Conservation (phyloP, 1,140 invertebrate species). For the Bombus sibiricus region DNA sequence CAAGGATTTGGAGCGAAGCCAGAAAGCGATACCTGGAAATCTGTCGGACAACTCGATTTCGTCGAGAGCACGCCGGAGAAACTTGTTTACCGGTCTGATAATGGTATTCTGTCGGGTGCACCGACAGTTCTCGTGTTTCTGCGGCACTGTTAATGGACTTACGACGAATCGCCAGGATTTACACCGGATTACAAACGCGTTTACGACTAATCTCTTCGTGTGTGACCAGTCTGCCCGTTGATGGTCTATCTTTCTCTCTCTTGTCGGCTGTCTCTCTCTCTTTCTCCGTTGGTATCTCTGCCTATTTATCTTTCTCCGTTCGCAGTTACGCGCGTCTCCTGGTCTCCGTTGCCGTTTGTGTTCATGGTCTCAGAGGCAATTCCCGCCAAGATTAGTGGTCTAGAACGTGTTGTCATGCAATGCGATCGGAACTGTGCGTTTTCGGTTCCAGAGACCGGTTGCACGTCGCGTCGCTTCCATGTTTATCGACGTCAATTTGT, state of each 20-base stretch:
- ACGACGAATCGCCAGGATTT: conserved; percentile 70
- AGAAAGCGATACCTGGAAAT: conserved; percentile 69
- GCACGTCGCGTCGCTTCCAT: too few relatives aligned
- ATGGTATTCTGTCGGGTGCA: conserved; percentile 66
- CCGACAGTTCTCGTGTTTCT: conserved; percentile 64
- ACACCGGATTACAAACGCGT: conserved; percentile 70
- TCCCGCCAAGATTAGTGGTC: conserved; percentile 62
- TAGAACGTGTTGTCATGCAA: conserved; percentile 46
- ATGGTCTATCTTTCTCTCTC: conserved; percentile 10
- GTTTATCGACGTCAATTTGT: neutral
- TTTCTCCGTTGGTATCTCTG: conserved; percentile 15
- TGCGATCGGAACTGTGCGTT: conserved; percentile 36
- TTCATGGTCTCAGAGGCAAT: conserved; percentile 56
- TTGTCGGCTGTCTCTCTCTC: neutral
- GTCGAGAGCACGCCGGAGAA: conserved; percentile 50
- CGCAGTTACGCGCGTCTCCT: conserved; percentile 31
- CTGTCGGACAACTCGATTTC: conserved; percentile 69
- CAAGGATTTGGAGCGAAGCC: conserved; percentile 64
- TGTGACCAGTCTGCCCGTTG: conserved; percentile 57
- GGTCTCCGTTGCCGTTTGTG: conserved; percentile 34
- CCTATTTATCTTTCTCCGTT: conserved; percentile 46
- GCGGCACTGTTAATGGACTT: conserved; percentile 69
- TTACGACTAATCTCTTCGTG: conserved; percentile 69
- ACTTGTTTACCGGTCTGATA: conserved; percentile 69
- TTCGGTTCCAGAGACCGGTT: neutral